These are phyloP conservation scores for Helostoma temminkii DNA, from an alignment of 2,797 vertebrate genomes.

Conservation along the genomic window DNA sequence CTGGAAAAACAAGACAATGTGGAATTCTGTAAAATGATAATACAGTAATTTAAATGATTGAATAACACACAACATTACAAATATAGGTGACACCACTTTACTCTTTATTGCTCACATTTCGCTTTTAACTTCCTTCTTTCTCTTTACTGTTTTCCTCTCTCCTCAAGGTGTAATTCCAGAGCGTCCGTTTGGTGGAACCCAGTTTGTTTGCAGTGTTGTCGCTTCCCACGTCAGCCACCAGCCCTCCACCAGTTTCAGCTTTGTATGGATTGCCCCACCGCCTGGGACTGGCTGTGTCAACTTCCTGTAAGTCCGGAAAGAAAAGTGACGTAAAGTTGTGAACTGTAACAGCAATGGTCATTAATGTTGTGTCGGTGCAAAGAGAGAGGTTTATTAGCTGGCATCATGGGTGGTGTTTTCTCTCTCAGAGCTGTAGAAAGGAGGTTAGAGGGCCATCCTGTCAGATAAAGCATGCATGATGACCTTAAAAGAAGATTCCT, in stretches of 20 bases:
- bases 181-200: slow-evolving; percentile 93
- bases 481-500: slow-evolving; percentile 45
- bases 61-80: not conserved
- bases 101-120: not conserved
- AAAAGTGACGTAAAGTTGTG: slow-evolving; percentile 3
- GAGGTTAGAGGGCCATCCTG: slow-evolving; percentile 44
- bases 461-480: slow-evolving; percentile 33
- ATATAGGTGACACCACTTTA: not conserved
- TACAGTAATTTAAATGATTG: not conserved
- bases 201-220: slow-evolving; percentile 99
- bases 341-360: slow-evolving; percentile 40
- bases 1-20: not conserved
- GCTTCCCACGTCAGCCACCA: slow-evolving; percentile 97
- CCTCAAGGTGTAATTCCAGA: slow-evolving; percentile 92
- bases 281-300: slow-evolving; percentile 97
- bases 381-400: slow-evolving; percentile 38
- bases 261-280: slow-evolving; percentile 98
- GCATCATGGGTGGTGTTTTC: slow-evolving; percentile 33
- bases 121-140: not conserved
- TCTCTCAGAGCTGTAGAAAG: slow-evolving; percentile 22
- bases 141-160: slow-evolving; percentile 27
- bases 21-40: too few relatives aligned
- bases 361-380: slow-evolving; percentile 23
- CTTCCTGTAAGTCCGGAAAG: slow-evolving; percentile 90
- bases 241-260: slow-evolving; percentile 95